Evolutionary conservation across 2,888 invertebrate species (phyloP), one percentile per base, ranked within the genome.

Genomic region (Tetramorium bicarinatum): DNA sequence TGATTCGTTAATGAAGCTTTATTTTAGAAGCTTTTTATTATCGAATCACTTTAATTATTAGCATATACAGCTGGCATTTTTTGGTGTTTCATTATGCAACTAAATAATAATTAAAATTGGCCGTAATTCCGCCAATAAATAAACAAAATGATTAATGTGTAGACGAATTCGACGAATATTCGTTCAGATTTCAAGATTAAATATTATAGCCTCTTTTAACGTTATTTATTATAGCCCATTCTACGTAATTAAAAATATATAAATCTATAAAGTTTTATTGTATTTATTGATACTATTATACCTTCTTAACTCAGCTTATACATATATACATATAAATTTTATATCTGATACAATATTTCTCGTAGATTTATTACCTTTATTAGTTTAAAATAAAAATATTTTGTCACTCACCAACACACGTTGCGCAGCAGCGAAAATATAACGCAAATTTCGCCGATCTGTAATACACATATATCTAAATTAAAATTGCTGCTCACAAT

Each of bases 31-130:
- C 18, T 38, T 38, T 41, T 62, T 13, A 38, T 21, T 41, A 41
- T 9, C 13, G 38, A 62, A 62, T 38, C 54, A 54, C 25, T 41
- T 62, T 21, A 9, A 13, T 41, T 61, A 61, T 61, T 41, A 29
- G 29, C 59, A 59, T 41, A 62, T 21, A 61, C n/a, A 25, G 11
- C 29, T 41, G 11, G 18, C 8, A 61, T 18, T 18, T 62, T 41
- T 18, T 38, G 1, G 9, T 34, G 18, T n/a, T 62, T 62, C 21
- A 62, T 62, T n/a, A 38, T 21, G 38, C 38, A 62, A 62, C 3
- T n/a, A n/a, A 62, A 62, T 62, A 62, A 2, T 62, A 62, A 62
- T 62, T 41, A 62, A n/a, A 62, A 21, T n/a, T 44, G 2, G 44
- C 11, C 44, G 44, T 44, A 47, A 15, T 47, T 47, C 47, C 13